Evolutionary conservation across 1,140 invertebrate genomes (phyloP).

Genomic region (Cotesia vestalis): DNA sequence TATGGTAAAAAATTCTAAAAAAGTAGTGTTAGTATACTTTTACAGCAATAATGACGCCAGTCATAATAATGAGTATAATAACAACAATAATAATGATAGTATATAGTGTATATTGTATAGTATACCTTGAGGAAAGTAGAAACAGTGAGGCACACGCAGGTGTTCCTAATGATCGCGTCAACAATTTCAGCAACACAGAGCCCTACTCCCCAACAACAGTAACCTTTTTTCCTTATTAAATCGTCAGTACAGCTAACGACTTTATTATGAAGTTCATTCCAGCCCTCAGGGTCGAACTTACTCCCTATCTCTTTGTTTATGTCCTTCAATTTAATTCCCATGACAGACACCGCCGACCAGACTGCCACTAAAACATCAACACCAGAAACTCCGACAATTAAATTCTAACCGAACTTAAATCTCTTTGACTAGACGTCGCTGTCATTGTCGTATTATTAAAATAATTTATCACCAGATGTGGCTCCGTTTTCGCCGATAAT

Average conservation of each 20-base stretch:
- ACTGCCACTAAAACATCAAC: constrained; percentile 66
- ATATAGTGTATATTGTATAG: not conserved
- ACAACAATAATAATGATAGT: too few species aligned
- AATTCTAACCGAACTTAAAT: not conserved
- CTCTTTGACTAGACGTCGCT: not conserved
- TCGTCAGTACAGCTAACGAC: constrained; percentile 67
- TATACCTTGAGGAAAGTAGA: constrained; percentile 69
- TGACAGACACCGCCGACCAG: constrained; percentile 72
- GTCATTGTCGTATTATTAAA: constrained; percentile 2
- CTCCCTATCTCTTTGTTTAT: constrained; percentile 67
- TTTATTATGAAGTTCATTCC: constrained; percentile 67
- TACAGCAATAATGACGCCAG: not conserved
- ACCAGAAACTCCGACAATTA: too few species aligned
- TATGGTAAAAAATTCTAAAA: too few species aligned
- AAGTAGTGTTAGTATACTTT: too few species aligned
- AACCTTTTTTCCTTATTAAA: constrained; percentile 67
- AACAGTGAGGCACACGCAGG: constrained; percentile 67
- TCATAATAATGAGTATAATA: not conserved
- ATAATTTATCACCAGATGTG: constrained; percentile 63
- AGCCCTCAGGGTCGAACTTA: constrained; percentile 66
- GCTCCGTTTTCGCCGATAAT: constrained; percentile 72
- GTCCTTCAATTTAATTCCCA: constrained; percentile 69
- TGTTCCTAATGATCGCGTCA: constrained; percentile 68
- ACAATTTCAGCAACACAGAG: constrained; percentile 68
- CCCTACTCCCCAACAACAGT: constrained; percentile 68